A percentile compares a stretch with the other conserved stretches of the same genome.
Evolutionary conservation across 2,888 invertebrate genomes (phyloP).

Genomic region (Rhingia campestris): DNA sequence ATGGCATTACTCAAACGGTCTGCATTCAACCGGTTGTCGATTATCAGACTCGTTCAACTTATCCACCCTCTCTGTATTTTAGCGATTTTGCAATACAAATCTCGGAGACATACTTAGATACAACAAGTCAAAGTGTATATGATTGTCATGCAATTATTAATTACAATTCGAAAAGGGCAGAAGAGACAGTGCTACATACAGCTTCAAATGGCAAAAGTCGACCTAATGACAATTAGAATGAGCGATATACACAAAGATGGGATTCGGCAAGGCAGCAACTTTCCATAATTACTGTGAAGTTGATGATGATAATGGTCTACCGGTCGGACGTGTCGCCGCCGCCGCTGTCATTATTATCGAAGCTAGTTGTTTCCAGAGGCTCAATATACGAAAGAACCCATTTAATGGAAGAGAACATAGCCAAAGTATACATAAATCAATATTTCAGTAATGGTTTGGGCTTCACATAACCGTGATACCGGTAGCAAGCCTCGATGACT

Average conservation of each 20-base stretch:
- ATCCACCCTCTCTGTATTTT: slow-evolving; percentile 64
- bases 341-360: slow-evolving; percentile 54
- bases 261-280: slow-evolving; percentile 53
- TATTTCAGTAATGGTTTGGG: slow-evolving; percentile 64
- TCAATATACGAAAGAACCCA: slow-evolving; percentile 61
- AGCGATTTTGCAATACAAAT: slow-evolving; percentile 49
- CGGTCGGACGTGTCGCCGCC: slow-evolving; percentile 69
- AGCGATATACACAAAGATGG: slow-evolving; percentile 47
- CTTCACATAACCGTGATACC: slow-evolving; percentile 65
- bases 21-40: slow-evolving; percentile 74
- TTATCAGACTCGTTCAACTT: slow-evolving; percentile 61
- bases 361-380: slow-evolving; percentile 58
- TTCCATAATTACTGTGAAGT: slow-evolving; percentile 69
- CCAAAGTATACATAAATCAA: slow-evolving; percentile 65
- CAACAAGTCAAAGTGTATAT: slow-evolving; percentile 59
- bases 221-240: slow-evolving; percentile 60
- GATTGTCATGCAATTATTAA: slow-evolving; percentile 68
- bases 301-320: slow-evolving; percentile 69
- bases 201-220: slow-evolving; percentile 54
- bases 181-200: slow-evolving; percentile 50
- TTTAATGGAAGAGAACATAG: slow-evolving; percentile 52
- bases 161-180: slow-evolving; percentile 58
- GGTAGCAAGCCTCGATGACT: slow-evolving; percentile 52
- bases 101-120: slow-evolving; percentile 34
- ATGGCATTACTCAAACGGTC: slow-evolving; percentile 62